Evolutionary conservation across 2,888 invertebrate genomes (phyloP).

Genomic region (Perithous albicinctus): DNA sequence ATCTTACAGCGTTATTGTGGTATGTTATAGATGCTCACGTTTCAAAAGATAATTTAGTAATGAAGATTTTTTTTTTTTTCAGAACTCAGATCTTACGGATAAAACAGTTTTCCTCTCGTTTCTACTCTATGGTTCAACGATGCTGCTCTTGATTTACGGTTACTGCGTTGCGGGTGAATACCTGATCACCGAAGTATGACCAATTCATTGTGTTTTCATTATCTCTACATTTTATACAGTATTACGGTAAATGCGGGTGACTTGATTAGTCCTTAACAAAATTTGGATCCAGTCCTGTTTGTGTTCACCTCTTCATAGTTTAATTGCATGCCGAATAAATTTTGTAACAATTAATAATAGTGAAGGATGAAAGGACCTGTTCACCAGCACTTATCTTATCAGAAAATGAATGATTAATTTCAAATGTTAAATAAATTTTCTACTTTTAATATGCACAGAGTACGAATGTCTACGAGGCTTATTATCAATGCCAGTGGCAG

Average conservation of each 20-base stretch:
- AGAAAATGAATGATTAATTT: background rate
- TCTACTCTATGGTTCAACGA: conserved; percentile 48
- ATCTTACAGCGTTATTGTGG: conserved; percentile 62
- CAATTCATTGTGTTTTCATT: background rate
- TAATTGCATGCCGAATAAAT: background rate
- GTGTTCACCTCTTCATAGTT: background rate
- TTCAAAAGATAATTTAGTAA: too few species aligned
- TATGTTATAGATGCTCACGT: conserved; percentile 19
- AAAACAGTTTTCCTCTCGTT: conserved; percentile 48
- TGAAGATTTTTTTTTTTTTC: conserved; percentile 9
- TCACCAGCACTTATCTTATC: background rate
- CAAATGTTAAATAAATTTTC: conserved; percentile 13
- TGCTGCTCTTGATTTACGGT: conserved; percentile 61
- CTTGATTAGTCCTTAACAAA: too few species aligned
- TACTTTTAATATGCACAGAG: conserved; percentile 38
- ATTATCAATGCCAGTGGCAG: conserved; percentile 57
- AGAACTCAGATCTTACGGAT: conserved; percentile 56
- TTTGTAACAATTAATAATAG: background rate
- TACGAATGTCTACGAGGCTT: conserved; percentile 39
- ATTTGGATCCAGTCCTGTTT: too few species aligned
- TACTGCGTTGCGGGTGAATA: conserved; percentile 66
- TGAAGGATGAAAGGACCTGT: too few species aligned
- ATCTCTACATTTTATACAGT: too few species aligned
- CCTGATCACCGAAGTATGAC: conserved; percentile 59
- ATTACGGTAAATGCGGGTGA: background rate